Evolutionary conservation across 1,140 invertebrate species (phyloP), one percentile per base, ranked within the genome.

Genomic region (Grapholita molesta): DNA sequence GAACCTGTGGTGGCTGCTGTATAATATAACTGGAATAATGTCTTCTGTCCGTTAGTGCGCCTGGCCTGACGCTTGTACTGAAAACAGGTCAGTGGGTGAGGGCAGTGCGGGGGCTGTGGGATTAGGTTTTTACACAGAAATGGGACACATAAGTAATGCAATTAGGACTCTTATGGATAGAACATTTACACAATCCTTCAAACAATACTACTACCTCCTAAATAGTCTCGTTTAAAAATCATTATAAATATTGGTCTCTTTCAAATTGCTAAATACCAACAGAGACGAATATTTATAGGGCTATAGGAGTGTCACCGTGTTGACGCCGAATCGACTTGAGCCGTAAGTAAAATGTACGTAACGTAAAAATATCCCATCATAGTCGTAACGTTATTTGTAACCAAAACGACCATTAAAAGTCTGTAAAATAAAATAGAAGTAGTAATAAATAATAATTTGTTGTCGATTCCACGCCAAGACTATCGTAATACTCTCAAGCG

Each of bases 51-150:
- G 80, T 85, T 89, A 91, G 82, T 90, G 82, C 66, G 89, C 89
- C 85, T 91, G 89, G 81, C 89, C 89, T 73, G 83, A 88, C 61
- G 89, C 89, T 87, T 88, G 80, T 84, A 91, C 89, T 91, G 89
- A 87, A 91, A 91, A 91, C 69, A 83, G 78, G 82, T 86, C 77
- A 84, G 77, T 70, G 74, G 61, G 48, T 24, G 25, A 21, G 42
- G 57, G 33, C 32, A 23, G 28, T 25, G 61, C 35, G n/a, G 15
- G 35, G 35, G 35, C 35, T 38, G 35, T 38, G 55, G 55, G 55
- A 28, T 61, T 28, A 61, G 28, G 23, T 28, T 12, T 61, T 28
- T 23, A 61, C 55, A 61, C 24, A 21, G 28, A 61, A 61, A 61
- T 61, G 15, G 55, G 24, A 61, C 35, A 15, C 35, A 38, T 38